These are phyloP conservation scores for Metellina segmentata DNA, from an alignment of 2,888 invertebrate species.

Conservation along the genomic window DNA sequence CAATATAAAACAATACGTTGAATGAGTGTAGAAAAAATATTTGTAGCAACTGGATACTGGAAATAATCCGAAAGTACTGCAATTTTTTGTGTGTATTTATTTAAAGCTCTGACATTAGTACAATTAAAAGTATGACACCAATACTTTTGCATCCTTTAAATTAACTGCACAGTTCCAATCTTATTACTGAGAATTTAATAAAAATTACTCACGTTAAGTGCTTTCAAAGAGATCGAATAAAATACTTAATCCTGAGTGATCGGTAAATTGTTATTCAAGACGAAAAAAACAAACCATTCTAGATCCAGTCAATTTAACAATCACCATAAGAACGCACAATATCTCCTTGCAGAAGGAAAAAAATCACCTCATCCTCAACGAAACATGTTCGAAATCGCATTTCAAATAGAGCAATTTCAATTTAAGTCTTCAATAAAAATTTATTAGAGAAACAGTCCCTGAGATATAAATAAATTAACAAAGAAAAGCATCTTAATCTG, in stretches of 20 bases:
- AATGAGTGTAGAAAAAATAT: no score
- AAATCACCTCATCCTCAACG: conserved; percentile 4
- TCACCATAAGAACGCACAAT: background rate
- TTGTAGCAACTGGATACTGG: no score
- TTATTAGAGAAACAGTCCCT: conserved; percentile 30
- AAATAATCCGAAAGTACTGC: no score
- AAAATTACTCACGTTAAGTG: background rate
- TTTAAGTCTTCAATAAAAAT: conserved; percentile 65
- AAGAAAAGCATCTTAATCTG: conserved; percentile 36
- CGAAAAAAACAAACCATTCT: background rate
- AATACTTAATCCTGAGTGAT: background rate
- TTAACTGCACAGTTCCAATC: no score
- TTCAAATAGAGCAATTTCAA: conserved; percentile 55
- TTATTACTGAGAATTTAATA: background rate
- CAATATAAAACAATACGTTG: no score
- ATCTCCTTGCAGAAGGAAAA: background rate
- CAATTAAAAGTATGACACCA: no score
- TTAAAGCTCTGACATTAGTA: no score
- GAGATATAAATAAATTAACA: conserved; percentile 9
- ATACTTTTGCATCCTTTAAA: no score
- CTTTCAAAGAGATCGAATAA: background rate
- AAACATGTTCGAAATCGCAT: conserved; percentile 19
- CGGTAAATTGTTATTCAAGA: background rate
- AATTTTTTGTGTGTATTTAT: no score
- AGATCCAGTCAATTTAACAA: background rate